phyloP scores from a whole-genome alignment of 2,113 vertebrate genomes.

The Leucoraja erinaceus region DNA sequence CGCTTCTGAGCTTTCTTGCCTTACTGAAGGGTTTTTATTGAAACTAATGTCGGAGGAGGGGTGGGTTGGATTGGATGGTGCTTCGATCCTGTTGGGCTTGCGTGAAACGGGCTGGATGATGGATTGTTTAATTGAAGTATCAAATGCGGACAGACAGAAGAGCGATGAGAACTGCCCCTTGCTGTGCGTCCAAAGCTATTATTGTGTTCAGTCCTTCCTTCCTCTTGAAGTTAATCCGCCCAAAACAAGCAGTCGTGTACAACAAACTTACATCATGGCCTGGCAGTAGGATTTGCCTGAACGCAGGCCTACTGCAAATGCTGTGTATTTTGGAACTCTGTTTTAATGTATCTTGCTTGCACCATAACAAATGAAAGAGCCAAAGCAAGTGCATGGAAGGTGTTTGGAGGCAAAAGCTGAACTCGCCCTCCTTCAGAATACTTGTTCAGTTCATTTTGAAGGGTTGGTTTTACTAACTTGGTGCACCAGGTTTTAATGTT shows the following conservation, averaged over 20 bases:
- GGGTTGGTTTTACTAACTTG: not conserved
- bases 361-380: not conserved
- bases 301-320: not conserved
- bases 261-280: not conserved
- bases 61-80: not conserved
- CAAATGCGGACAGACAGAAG: not conserved
- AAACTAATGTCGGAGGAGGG: not conserved
- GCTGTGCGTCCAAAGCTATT: not conserved
- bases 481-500: not conserved
- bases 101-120: not conserved
- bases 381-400: not conserved
- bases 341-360: not conserved
- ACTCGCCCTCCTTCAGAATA: not conserved
- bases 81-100: not conserved
- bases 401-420: not conserved
- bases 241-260: not conserved
- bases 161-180: not conserved
- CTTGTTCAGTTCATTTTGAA: not conserved
- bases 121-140: not conserved
- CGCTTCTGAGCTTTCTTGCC: conserved; percentile 32
- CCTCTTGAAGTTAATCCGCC: not conserved
- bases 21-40: conserved; percentile 29
- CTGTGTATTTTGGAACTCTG: conserved; percentile 9
- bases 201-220: not conserved
- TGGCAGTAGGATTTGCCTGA: not conserved